These are phyloP conservation scores for Opisthograptis luteolata DNA, from an alignment of 2,888 invertebrate genomes.

Conservation along the genomic window DNA sequence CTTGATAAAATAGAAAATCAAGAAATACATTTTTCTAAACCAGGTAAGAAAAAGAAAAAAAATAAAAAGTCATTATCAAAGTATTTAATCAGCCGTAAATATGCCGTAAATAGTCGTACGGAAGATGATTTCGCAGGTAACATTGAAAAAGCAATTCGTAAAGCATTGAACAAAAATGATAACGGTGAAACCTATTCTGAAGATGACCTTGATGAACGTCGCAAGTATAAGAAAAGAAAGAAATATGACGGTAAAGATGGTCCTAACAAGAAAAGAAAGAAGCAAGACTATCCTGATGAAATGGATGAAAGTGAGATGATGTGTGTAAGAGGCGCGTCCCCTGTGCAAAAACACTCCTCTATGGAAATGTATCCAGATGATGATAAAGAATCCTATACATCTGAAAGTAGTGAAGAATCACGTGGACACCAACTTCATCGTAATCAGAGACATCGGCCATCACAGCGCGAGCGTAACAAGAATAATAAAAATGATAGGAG, in stretches of 20 bases:
- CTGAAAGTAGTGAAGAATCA: constrained; percentile 83
- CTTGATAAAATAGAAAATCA: constrained; percentile 60
- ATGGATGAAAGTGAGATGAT: constrained; percentile 92
- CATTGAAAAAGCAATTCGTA: constrained; percentile 91
- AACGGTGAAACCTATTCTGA: constrained; percentile 69
- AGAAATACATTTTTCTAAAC: constrained; percentile 67
- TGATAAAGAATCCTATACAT: constrained; percentile 80
- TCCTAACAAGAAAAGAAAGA: constrained; percentile 84
- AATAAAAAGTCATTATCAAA: constrained; percentile 72
- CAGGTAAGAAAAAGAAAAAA: constrained; percentile 82
- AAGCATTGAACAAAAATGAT: constrained; percentile 88
- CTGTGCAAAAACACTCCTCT: constrained; percentile 70
- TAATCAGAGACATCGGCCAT: constrained; percentile 66
- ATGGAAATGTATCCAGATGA: constrained; percentile 75
- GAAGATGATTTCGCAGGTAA: constrained; percentile 91
- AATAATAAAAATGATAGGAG: constrained; percentile 78
- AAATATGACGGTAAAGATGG: constrained; percentile 84
- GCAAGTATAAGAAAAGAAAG: constrained; percentile 83
- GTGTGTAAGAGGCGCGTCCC: constrained; percentile 91
- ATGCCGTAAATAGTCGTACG: constrained; percentile 57
- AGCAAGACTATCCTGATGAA: constrained; percentile 82
- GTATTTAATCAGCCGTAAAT: constrained; percentile 78
- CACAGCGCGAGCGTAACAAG: constrained; percentile 75
- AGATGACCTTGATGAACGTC: constrained; percentile 78
- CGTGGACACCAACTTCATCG: constrained; percentile 78